A percentile compares a stretch with the other conserved stretches of the same genome.
phyloP scores from a whole-genome alignment of 2,888 invertebrate genomes.

The Monochamus alternatus region DNA sequence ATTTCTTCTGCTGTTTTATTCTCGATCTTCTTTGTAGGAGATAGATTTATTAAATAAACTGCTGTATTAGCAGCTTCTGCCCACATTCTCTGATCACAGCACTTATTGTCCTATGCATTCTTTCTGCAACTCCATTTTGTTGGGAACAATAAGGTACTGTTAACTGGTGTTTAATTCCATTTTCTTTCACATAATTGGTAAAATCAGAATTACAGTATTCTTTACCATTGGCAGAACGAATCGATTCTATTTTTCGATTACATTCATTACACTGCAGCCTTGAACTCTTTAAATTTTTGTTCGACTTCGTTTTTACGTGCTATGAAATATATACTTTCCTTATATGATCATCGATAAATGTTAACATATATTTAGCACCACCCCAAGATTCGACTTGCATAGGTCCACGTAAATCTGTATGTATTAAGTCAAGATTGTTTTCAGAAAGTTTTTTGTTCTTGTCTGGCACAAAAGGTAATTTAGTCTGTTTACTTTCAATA shows the following conservation, averaged over 20 bases:
- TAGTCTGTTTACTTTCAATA: constrained; percentile 43
- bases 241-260: too few relatives aligned
- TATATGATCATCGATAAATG: background rate
- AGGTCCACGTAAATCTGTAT: constrained; percentile 44
- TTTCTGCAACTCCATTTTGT: too few relatives aligned
- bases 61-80: constrained; percentile 43
- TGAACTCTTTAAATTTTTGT: too few relatives aligned
- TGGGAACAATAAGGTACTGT: too few relatives aligned
- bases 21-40: constrained; percentile 35
- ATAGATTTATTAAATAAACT: constrained; percentile 39
- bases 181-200: background rate
- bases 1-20: constrained; percentile 44
- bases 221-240: background rate
- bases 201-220: constrained; percentile 5
- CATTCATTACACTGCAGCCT: too few relatives aligned
- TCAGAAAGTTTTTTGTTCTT: constrained; percentile 59
- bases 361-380: too few relatives aligned
- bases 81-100: constrained; percentile 38
- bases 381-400: constrained; percentile 5
- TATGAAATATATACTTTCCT: background rate
- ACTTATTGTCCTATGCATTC: constrained; percentile 36
- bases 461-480: constrained; percentile 61
- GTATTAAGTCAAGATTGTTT: constrained; percentile 45
- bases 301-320: constrained; percentile 1
- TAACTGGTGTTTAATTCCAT: constrained; percentile 6